Conservation (phyloP, 92 coral and sea anemone species). For the Heteractis magnifica region DNA sequence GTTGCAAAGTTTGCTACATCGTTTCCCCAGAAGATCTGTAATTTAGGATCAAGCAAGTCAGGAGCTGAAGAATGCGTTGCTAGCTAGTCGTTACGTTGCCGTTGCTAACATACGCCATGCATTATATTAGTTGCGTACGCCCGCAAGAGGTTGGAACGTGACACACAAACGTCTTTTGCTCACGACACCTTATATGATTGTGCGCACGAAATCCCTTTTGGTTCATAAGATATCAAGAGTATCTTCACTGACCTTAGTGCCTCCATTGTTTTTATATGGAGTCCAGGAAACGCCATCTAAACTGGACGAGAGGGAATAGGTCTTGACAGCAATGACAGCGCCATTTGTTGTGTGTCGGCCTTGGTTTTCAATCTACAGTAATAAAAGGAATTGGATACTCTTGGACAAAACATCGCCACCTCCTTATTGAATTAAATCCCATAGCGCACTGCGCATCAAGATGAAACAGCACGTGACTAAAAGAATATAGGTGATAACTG, state of each 20-base stretch:
- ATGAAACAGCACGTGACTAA: not conserved
- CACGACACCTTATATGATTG: too few relatives aligned
- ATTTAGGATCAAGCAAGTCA: not conserved
- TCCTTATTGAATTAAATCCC: not conserved
- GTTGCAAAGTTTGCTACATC: slow-evolving; percentile 34
- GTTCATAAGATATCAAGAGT: not conserved
- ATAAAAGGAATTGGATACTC: too few relatives aligned
- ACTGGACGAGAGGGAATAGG: slow-evolving; percentile 29
- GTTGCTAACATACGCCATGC: too few relatives aligned
- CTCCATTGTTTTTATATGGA: slow-evolving; percentile 19
- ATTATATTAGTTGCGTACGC: too few relatives aligned
- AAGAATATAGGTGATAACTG: too few relatives aligned
- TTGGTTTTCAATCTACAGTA: slow-evolving; percentile 20
- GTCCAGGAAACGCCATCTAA: slow-evolving; percentile 13
- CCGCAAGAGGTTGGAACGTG: too few relatives aligned
- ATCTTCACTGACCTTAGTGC: slow-evolving; percentile 8
- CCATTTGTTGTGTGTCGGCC: slow-evolving; percentile 24
- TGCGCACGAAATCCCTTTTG: not conserved
- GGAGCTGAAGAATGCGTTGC: not conserved
- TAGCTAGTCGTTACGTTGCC: not conserved
- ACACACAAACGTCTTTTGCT: too few relatives aligned
- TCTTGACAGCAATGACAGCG: slow-evolving; percentile 21
- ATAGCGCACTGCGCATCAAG: not conserved
- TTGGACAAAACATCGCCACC: not conserved
- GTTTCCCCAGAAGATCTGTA: slow-evolving; percentile 39